A percentile compares a stretch with the other conserved stretches of the same genome.
Conservation (phyloP, 37 sponge, comb jelly and placozoan genomes). For the Cladorhizidae sp. region DNA sequence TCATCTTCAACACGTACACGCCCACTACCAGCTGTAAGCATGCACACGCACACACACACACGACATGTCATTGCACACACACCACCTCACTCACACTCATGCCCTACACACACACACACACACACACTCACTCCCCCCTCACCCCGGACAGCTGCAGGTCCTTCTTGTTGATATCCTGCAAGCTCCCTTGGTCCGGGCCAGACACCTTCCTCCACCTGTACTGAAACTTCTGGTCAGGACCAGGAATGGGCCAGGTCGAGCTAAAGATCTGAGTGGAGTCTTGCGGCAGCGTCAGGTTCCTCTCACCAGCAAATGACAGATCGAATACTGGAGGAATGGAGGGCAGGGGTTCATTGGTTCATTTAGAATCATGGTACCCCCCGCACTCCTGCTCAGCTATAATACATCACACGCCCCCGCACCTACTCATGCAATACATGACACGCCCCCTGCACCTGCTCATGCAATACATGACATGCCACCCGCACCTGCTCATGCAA, state of each 20-base stretch:
- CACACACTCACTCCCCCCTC: neutral
- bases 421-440: too few species aligned
- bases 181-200: slow-evolving; percentile 22
- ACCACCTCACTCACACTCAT: neutral
- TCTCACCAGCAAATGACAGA: slow-evolving; percentile 25
- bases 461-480: too few species aligned
- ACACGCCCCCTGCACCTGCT: too few species aligned
- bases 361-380: too few species aligned
- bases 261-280: slow-evolving; percentile 27
- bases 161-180: slow-evolving; percentile 14
- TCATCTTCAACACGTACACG: slow-evolving; percentile 42
- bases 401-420: too few species aligned
- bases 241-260: slow-evolving; percentile 45
- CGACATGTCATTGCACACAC: neutral
- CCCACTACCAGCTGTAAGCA: slow-evolving; percentile 44
- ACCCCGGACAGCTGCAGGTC: slow-evolving; percentile 10
- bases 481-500: too few species aligned
- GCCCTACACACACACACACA: neutral
- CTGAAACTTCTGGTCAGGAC: neutral
- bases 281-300: slow-evolving; percentile 40
- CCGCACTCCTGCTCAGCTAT: too few species aligned
- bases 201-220: slow-evolving; percentile 36
- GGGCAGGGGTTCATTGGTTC: too few species aligned
- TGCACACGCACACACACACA: neutral
- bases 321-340: neutral